Base-by-base conservation (phyloP, 2,888 invertebrate species). In the Rhagonycha lutea region DNA sequence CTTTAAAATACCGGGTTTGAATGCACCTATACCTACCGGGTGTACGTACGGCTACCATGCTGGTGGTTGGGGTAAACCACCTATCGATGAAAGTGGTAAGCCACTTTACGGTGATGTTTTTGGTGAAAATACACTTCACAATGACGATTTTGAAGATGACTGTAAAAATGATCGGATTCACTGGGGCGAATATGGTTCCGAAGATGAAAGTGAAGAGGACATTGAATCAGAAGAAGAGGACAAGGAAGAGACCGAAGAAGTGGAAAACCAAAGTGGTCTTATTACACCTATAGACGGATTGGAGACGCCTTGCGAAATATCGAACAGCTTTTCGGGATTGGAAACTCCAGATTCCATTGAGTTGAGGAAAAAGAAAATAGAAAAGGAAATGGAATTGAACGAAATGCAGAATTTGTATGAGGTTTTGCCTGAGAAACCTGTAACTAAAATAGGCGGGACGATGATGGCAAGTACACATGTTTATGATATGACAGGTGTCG, bases 381-480 rank as follows among this genome's bases (percentile, higher is more conserved):
- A 98, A 88, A 94, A 93, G 76, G 98, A 98, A 87, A 95, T 96
- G 92, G 99, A 99, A 87, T 96, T 97, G 1, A 32, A 32, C 29
- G 98, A 98, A 85, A 97, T 98, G 0, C 98, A 98, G 0, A 96
- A 96, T 0, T 89, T 99, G 26, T 99, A 98, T 88, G 97, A 98
- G 83, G 95, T 99, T 75, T 88, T 99, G 75, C 98, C 98, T 28
- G 99, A 99, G 89, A 95, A 98, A 84, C 94, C 96, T 79, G 93
- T 94, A 28, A 98, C 98, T 74, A 92, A 96, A 69, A 92, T 98
- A 73, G 94, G 95, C 0, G 94, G 94, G 73, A 92, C 94, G 0
- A 98, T 99, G 98, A 98, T 99, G 98, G 99, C 95, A 3, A 98
- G 98, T 67, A 97, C 97, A 0, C 99, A 99, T 87, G 97, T 98